These are phyloP conservation scores for Hydropsyche tenuis DNA, from an alignment of 1,140 invertebrate species.

Conservation along the genomic window DNA sequence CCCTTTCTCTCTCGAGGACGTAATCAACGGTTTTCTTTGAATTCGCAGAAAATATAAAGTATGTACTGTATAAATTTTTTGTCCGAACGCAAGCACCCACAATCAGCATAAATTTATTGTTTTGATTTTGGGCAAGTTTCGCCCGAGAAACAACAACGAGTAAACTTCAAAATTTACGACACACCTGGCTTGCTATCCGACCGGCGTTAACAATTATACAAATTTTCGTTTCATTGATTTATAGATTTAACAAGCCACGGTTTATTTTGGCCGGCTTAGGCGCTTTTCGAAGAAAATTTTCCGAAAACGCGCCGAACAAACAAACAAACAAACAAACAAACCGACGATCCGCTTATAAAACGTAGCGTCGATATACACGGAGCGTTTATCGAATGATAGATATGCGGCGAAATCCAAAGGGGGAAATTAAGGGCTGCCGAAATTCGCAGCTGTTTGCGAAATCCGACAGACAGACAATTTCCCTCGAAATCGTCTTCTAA, in stretches of 20 bases:
- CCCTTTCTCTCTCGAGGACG: not conserved
- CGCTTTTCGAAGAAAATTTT: no score
- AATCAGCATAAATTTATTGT: not conserved
- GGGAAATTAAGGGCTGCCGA: slow-evolving; percentile 6
- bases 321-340: no score
- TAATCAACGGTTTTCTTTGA: slow-evolving; percentile 19
- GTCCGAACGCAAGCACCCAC: not conserved
- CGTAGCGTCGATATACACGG: no score
- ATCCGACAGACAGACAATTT: slow-evolving; percentile 28
- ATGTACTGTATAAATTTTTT: not conserved
- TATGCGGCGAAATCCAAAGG: not conserved
- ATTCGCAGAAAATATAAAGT: not conserved
- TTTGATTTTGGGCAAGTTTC: not conserved
- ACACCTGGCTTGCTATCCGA: not conserved
- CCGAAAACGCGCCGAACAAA: no score
- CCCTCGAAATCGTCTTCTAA: slow-evolving; percentile 1
- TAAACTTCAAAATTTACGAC: slow-evolving; percentile 11
- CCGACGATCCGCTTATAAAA: no score
- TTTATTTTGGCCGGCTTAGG: no score
- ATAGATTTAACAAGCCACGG: not conserved
- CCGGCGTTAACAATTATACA: not conserved
- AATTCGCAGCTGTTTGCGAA: slow-evolving; percentile 14
- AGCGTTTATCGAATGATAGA: slow-evolving; percentile 10
- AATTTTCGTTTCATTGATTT: slow-evolving; percentile 11
- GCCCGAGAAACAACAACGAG: not conserved